Percentiles rank a stretch among this genome's conserved stretches.
phyloP scores from a whole-genome alignment of 1,140 invertebrate genomes.

The Cydia pomonella region DNA sequence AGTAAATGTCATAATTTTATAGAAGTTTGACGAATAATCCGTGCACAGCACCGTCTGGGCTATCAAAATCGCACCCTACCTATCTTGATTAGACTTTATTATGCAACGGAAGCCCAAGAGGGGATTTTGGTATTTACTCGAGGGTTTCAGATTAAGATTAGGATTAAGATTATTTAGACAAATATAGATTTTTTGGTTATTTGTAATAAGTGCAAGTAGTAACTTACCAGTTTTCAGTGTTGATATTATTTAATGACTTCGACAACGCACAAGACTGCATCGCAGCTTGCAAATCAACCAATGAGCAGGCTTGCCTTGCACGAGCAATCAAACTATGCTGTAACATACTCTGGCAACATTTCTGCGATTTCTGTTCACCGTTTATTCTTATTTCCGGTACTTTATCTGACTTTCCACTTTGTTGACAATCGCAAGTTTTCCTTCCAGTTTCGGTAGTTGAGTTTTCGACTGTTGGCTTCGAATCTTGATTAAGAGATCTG shows the following conservation, averaged over 20 bases:
- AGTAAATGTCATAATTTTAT: too few relatives aligned
- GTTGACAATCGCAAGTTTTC: constrained; percentile 43
- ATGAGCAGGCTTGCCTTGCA: constrained; percentile 60
- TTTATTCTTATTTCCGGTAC: constrained; percentile 53
- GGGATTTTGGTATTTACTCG: too few relatives aligned
- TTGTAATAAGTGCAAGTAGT: background rate
- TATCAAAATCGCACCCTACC: too few relatives aligned
- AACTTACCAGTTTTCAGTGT: constrained; percentile 55
- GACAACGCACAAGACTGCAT: constrained; percentile 49
- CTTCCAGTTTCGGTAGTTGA: constrained; percentile 44
- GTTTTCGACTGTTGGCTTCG: constrained; percentile 29
- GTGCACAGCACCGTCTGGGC: too few relatives aligned
- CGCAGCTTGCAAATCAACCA: constrained; percentile 57
- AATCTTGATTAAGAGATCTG: constrained; percentile 36
- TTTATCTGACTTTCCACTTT: constrained; percentile 37
- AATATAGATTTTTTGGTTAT: too few relatives aligned
- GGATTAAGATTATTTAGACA: too few relatives aligned
- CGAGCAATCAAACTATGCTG: constrained; percentile 61
- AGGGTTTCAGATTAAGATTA: too few relatives aligned
- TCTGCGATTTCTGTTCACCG: constrained; percentile 38
- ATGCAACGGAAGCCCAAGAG: too few relatives aligned
- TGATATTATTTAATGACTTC: constrained; percentile 53
- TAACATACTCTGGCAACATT: constrained; percentile 49
- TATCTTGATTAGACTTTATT: too few relatives aligned
- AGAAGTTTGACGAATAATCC: too few relatives aligned